Conservation (phyloP, 2,888 invertebrate genomes). For the Syritta pipiens region DNA sequence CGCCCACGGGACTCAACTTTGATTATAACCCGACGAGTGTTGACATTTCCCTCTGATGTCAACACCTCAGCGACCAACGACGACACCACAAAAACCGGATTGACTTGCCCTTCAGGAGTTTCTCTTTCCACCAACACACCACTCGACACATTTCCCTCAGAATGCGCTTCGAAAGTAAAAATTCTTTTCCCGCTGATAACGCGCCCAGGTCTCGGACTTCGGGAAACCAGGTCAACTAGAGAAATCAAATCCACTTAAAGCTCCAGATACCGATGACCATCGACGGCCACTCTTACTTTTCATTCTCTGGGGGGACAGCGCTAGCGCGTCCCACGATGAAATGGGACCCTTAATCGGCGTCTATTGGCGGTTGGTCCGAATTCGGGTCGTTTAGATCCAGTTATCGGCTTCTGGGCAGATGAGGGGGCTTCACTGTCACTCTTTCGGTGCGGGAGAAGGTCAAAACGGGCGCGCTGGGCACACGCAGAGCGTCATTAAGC, state of each 20-base stretch:
- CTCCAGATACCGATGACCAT: conserved; percentile 21
- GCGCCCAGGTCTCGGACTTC: neutral
- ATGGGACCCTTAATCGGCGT: neutral
- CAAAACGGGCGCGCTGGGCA: conserved; percentile 7
- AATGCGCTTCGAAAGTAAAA: neutral
- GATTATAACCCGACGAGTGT: too few species aligned
- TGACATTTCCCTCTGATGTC: too few species aligned
- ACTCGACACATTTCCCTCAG: conserved; percentile 27
- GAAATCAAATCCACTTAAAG: conserved; percentile 41
- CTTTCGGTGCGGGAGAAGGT: conserved; percentile 9
- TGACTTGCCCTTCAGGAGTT: conserved; percentile 21
- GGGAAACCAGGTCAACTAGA: conserved; percentile 31
- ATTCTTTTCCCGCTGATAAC: too few species aligned
- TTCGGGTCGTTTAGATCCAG: conserved; percentile 37
- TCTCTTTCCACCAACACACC: conserved; percentile 26
- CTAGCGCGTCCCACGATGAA: neutral
- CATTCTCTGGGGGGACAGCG: neutral
- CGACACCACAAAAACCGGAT: conserved; percentile 17
- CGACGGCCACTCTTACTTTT: conserved; percentile 44
- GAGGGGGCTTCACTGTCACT: conserved; percentile 2
- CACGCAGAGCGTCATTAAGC: conserved; percentile 6
- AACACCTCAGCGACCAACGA: conserved; percentile 4
- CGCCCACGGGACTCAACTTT: too few species aligned
- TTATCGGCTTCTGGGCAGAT: conserved; percentile 29
- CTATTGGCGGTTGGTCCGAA: neutral